These are phyloP conservation scores for Hypotaenidia okinawae DNA, from an alignment of 2,797 vertebrate species.

Conservation along the genomic window DNA sequence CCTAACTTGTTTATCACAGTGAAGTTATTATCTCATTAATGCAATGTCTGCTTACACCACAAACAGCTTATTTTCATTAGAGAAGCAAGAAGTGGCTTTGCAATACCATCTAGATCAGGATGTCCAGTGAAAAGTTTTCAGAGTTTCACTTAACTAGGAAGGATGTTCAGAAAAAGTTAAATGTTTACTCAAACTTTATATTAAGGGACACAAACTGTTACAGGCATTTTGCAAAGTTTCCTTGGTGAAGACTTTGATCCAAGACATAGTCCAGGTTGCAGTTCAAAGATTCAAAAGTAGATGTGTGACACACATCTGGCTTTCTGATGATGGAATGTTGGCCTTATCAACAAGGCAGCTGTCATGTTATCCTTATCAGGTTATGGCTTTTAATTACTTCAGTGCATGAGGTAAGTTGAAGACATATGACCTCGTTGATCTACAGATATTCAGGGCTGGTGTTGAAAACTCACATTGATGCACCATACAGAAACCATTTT, in stretches of 20 bases:
- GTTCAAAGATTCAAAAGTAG: background rate
- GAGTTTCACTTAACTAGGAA: background rate
- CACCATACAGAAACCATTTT: background rate
- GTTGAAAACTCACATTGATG: background rate
- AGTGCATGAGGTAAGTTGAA: background rate
- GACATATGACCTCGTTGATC: background rate
- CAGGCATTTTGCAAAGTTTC: background rate
- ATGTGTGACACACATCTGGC: accelerated
- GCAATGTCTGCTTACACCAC: background rate
- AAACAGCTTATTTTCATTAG: background rate
- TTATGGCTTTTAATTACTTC: background rate
- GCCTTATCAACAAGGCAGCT: background rate
- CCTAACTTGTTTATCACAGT: background rate
- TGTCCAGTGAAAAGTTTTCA: background rate
- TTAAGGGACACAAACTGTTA: background rate
- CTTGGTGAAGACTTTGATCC: background rate
- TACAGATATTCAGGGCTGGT: background rate
- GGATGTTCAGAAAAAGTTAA: background rate
- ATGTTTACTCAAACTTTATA: background rate
- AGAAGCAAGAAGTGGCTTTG: background rate
- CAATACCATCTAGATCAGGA: background rate
- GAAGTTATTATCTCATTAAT: background rate
- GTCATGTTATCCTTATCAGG: background rate
- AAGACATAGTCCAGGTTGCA: background rate
- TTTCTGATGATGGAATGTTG: background rate